Conservation (phyloP, 2,888 invertebrate genomes). For the Eubasilissa splendida region DNA sequence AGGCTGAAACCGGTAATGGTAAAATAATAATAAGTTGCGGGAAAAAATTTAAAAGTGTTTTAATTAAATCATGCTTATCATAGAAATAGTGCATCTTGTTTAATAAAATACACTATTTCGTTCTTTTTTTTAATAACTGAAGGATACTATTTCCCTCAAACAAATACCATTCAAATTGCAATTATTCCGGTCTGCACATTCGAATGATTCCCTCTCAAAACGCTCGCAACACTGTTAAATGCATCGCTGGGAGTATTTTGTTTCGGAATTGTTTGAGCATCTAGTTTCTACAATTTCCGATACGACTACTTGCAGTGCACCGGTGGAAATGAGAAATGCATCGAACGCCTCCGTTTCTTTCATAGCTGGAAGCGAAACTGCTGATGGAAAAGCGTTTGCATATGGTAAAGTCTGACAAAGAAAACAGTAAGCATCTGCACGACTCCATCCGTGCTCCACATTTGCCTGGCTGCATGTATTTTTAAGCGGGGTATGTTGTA, state of each 20-base stretch:
- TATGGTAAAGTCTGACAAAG: constrained; percentile 36
- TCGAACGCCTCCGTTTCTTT: constrained; percentile 42
- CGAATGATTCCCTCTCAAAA: no score
- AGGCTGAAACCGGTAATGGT: no score
- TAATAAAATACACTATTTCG: no score
- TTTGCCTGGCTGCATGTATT: constrained; percentile 5
- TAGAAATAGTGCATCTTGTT: no score
- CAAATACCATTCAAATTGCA: no score
- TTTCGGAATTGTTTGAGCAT: constrained; percentile 27
- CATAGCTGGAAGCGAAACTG: constrained; percentile 42
- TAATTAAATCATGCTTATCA: no score
- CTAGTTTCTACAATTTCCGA: constrained; percentile 42
- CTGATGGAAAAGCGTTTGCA: constrained; percentile 48
- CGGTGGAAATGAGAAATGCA: constrained; percentile 55
- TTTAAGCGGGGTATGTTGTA: constrained; percentile 21
- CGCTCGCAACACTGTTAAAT: no score
- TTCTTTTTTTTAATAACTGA: no score
- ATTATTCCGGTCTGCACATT: no score
- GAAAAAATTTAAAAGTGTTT: no score
- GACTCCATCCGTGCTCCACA: not conserved
- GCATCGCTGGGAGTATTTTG: constrained; percentile 4
- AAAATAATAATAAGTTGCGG: no score
- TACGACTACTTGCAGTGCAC: constrained; percentile 44
- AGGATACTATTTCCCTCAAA: no score
- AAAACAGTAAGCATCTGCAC: constrained; percentile 24